Percentiles rank a stretch among this genome's conserved stretches.
phyloP scores from a whole-genome alignment of 2,888 invertebrate genomes.

The Drosophila nigritarsus region DNA sequence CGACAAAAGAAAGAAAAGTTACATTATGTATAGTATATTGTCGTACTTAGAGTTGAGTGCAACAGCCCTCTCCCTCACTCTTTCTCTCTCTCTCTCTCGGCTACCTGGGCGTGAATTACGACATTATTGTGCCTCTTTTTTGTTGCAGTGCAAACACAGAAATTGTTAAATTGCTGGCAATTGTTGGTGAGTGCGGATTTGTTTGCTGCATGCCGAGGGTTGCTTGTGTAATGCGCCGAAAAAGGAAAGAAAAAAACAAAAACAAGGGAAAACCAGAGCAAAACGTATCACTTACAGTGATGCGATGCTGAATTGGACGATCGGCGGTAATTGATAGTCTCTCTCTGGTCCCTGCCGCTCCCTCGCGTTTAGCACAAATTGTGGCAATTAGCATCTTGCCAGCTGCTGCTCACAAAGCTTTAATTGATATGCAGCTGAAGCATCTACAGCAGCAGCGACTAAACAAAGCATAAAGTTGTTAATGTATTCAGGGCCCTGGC shows the following conservation, averaged over 20 bases:
- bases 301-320: slow-evolving; percentile 41
- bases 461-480: slow-evolving; percentile 81
- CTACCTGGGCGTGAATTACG: slow-evolving; percentile 83
- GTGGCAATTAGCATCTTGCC: slow-evolving; percentile 74
- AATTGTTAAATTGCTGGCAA: slow-evolving; percentile 81
- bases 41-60: slow-evolving; percentile 21
- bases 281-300: slow-evolving; percentile 74
- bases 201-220: slow-evolving; percentile 40
- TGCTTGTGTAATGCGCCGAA: slow-evolving; percentile 56
- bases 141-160: slow-evolving; percentile 51
- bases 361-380: slow-evolving; percentile 76
- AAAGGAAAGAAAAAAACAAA: not conserved
- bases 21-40: slow-evolving; percentile 55
- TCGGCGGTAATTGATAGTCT: slow-evolving; percentile 72
- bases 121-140: slow-evolving; percentile 67
- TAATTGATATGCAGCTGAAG: slow-evolving; percentile 72
- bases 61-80: slow-evolving; percentile 9
- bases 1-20: slow-evolving; percentile 65
- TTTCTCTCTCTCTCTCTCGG: slow-evolving; percentile 1
- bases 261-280: slow-evolving; percentile 32
- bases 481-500: slow-evolving; percentile 68
- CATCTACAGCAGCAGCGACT: slow-evolving; percentile 20
- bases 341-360: slow-evolving; percentile 30
- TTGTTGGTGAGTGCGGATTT: slow-evolving; percentile 51
- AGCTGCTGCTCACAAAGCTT: slow-evolving; percentile 61